These are phyloP conservation scores for Agrochola macilenta DNA, from an alignment of 2,888 invertebrate genomes.

Conservation along the genomic window DNA sequence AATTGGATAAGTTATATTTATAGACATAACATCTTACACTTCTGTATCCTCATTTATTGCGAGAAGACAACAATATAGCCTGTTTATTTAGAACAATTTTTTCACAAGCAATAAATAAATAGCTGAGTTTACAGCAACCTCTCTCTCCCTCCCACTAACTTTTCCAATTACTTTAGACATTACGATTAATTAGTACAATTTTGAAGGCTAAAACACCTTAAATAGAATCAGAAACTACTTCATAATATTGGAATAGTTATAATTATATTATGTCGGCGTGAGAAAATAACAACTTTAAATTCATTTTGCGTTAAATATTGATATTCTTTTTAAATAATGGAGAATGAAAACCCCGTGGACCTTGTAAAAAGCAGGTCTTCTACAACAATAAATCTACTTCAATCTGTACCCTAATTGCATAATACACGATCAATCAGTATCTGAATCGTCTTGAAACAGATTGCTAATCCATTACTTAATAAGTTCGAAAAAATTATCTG, in stretches of 20 bases:
- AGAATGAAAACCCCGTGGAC: neutral
- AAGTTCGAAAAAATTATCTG: too few species aligned
- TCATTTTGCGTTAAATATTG: neutral
- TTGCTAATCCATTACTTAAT: too few species aligned
- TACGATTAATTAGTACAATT: constrained; percentile 48
- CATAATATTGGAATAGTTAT: constrained; percentile 43
- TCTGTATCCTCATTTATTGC: constrained; percentile 42
- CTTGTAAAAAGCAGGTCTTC: neutral
- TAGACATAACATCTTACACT: constrained; percentile 55
- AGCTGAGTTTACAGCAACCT: constrained; percentile 34
- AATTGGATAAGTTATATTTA: constrained; percentile 62
- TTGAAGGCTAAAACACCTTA: constrained; percentile 62
- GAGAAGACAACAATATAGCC: constrained; percentile 45
- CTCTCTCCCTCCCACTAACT: constrained; percentile 30
- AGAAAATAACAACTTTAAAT: neutral
- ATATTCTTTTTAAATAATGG: neutral
- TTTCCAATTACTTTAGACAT: constrained; percentile 46
- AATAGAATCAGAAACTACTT: constrained; percentile 49
- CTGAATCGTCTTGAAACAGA: too few species aligned
- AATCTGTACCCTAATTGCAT: neutral
- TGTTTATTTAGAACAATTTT: constrained; percentile 30
- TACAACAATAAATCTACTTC: neutral
- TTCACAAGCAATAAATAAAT: constrained; percentile 62
- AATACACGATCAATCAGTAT: too few species aligned
- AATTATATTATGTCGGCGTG: constrained; percentile 1